A percentile compares a stretch with the other conserved stretches of the same genome.
phyloP scores from a whole-genome alignment of 2,888 invertebrate genomes.

The Dicroscelio sp. region DNA sequence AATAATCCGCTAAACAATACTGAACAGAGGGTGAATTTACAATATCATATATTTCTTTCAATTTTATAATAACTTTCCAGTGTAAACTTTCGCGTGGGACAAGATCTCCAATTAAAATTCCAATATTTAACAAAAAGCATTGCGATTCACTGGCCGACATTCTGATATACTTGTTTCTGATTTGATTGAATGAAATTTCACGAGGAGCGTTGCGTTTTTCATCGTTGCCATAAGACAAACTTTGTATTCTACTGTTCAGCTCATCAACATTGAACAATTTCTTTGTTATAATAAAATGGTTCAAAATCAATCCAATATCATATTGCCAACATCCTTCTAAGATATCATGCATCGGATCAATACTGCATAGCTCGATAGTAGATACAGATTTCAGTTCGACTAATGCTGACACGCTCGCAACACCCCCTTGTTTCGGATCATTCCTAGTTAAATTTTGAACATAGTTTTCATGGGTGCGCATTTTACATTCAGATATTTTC shows the following conservation, averaged over 20 bases:
- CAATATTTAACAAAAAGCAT: constrained; percentile 67
- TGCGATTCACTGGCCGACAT: constrained; percentile 81
- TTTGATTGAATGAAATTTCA: constrained; percentile 11
- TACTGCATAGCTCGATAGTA: constrained; percentile 52
- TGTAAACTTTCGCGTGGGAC: constrained; percentile 60
- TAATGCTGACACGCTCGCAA: constrained; percentile 55
- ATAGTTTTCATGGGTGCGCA: constrained; percentile 44
- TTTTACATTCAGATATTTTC: constrained; percentile 12
- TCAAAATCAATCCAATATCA: constrained; percentile 52
- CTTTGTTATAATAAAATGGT: constrained; percentile 24
- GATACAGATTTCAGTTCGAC: constrained; percentile 14
- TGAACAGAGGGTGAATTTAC: constrained; percentile 55
- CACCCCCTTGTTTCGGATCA: constrained; percentile 60
- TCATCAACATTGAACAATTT: constrained; percentile 62
- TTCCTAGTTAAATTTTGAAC: constrained; percentile 26
- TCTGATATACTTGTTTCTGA: constrained; percentile 59
- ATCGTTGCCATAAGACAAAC: constrained; percentile 39
- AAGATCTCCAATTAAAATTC: constrained; percentile 70
- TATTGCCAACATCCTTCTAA: constrained; percentile 81
- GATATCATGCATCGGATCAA: constrained; percentile 71
- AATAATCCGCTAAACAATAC: constrained; percentile 37
- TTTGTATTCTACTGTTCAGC: constrained; percentile 71
- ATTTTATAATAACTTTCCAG: constrained; percentile 76
- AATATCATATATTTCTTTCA: constrained; percentile 79
- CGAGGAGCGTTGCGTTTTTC: constrained; percentile 73